phyloP scores from a whole-genome alignment of 2,797 vertebrate genomes.

The Coccyzus lansbergi region DNA sequence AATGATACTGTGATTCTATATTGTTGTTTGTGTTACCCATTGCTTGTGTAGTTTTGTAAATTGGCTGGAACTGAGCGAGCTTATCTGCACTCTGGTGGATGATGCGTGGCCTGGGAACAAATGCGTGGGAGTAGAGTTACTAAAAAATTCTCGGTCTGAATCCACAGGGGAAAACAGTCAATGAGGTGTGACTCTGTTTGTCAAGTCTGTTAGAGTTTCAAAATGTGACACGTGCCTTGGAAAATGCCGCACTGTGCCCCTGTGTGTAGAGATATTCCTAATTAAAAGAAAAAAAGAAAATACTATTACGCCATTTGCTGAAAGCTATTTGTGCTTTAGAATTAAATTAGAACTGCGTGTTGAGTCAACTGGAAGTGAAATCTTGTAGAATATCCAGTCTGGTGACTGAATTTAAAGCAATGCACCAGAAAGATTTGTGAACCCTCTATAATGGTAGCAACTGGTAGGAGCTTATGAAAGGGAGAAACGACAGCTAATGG shows the following conservation, averaged over 20 bases:
- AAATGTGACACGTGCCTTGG: background rate
- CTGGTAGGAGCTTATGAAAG: background rate
- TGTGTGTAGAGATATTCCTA: background rate
- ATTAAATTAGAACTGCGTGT: background rate
- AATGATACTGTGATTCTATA: too few species aligned
- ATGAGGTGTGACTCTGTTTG: background rate
- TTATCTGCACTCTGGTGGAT: background rate
- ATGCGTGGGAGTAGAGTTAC: background rate
- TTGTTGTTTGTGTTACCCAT: background rate
- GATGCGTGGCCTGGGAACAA: background rate
- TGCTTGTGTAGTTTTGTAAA: background rate
- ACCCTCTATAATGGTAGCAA: background rate
- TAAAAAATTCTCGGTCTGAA: background rate
- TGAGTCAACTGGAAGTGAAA: background rate
- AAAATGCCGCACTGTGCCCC: background rate
- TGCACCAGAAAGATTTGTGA: background rate
- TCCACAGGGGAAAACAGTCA: rapidly evolving
- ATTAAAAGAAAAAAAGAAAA: background rate
- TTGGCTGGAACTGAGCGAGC: background rate
- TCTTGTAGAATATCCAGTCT: background rate
- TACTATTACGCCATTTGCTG: background rate
- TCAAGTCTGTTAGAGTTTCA: background rate
- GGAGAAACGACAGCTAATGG: background rate
- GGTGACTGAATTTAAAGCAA: background rate
- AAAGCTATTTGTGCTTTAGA: background rate